Evolutionary conservation across 1,140 invertebrate genomes (phyloP).

Genomic region (Heliothis subflexa): DNA sequence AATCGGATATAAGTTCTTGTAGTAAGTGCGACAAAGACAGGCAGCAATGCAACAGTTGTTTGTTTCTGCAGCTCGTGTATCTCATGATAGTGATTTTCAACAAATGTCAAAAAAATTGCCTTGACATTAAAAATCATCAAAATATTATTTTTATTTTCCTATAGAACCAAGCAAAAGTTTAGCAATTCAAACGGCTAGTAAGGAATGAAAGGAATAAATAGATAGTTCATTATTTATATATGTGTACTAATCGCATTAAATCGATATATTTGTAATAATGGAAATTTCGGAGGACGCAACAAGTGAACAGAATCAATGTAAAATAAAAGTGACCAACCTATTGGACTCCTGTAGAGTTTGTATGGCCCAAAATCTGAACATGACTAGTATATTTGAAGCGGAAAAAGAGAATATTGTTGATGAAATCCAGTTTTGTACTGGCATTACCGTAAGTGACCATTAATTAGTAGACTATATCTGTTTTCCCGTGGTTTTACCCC

Average conservation of each 20-base stretch:
- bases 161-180: too few relatives aligned
- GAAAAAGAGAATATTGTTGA: slow-evolving; percentile 53
- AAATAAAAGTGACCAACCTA: background rate
- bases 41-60: background rate
- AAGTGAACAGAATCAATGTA: background rate
- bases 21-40: background rate
- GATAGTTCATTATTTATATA: too few relatives aligned
- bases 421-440: slow-evolving; percentile 67
- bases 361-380: slow-evolving; percentile 51
- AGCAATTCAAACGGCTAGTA: too few relatives aligned
- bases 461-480: too few relatives aligned
- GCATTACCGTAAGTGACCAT: slow-evolving; percentile 57
- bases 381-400: slow-evolving; percentile 57
- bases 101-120: background rate
- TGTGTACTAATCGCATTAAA: background rate
- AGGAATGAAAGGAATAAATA: too few relatives aligned
- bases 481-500: too few relatives aligned
- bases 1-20: too few relatives aligned
- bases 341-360: slow-evolving; percentile 63
- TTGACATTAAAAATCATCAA: too few relatives aligned
- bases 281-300: slow-evolving; percentile 10
- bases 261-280: background rate
- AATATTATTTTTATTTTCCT: too few relatives aligned
- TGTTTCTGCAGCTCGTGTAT: too few relatives aligned
- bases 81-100: background rate